Evolutionary conservation across 1,140 invertebrate species (phyloP), one percentile per base, ranked within the genome.

Genomic region (Aleiodes sp.): DNA sequence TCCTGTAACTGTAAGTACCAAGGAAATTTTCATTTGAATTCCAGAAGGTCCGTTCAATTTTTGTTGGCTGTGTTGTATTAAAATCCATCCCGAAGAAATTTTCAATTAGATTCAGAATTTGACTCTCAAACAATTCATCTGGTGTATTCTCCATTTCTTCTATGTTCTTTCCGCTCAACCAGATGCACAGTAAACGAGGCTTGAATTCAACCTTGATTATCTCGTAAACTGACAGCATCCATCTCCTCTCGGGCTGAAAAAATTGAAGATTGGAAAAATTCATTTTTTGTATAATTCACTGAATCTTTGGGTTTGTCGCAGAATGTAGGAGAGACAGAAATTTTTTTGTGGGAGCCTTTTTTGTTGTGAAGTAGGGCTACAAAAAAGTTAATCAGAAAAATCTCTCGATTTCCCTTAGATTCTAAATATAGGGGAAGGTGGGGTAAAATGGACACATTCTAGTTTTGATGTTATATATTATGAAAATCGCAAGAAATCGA

Each of bases 1-100:
- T 90, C 31, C 87, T 86, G 79, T 89, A 93, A 41, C 90, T 90
- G 78, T 94, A 95, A 1, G 91, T 89, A 26, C 93, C 93, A 68
- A 89, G 79, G 60, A 90, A 90, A 74, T 91, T 87, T 1, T 88
- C 87, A 84, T 95, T 91, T 1, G 83, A 86, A 56, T 84, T 87
- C 94, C 94, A 95, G 73, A 87, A 85, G 9, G 91, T 88, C 70
- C 39, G 14, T 8, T 43, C 61, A 4, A 84, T 79, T 67, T 73
- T 73, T 16, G 74, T 74, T 26, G 87, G 86, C 67, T 87, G 84
- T 8, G 89, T 87, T 75, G 91, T 87, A 71, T 88, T 84, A 63
- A 84, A 86, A 26, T 79, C 52, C 43, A 82, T 80, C 2, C 84
- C 83, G 2, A 88, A 68, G 74, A 88, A 89, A 60, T 73, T 85